Percentiles rank a stretch among this genome's conserved stretches.
Conservation (phyloP, 2,113 vertebrate genomes). For the Dendrocopos noguchii region DNA sequence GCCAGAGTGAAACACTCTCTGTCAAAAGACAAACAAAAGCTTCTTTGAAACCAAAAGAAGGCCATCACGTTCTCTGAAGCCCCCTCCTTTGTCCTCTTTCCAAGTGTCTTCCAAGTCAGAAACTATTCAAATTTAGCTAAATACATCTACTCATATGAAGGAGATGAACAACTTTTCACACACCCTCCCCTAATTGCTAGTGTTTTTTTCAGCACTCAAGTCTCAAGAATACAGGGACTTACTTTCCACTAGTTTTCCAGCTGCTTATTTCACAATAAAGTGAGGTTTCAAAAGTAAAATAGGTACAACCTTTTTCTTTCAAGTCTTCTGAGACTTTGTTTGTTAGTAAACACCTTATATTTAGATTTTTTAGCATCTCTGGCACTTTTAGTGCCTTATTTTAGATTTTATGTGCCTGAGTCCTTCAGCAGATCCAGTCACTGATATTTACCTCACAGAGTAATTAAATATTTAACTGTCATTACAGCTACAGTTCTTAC, state of each 20-base stretch:
- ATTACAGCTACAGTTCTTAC: neutral
- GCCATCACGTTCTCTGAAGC: neutral
- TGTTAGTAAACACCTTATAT: neutral
- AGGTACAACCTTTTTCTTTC: neutral
- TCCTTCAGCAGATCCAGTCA: neutral
- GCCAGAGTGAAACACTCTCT: neutral
- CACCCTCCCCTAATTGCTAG: neutral
- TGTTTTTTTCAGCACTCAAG: neutral
- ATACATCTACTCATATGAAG: neutral
- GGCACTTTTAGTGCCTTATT: neutral
- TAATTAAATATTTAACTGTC: neutral
- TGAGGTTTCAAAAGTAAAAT: neutral
- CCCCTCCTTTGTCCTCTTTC: accelerated
- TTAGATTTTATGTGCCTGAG: neutral
- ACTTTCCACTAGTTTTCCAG: neutral
- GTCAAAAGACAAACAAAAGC: neutral
- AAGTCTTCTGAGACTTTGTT: neutral
- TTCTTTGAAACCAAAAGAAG: neutral
- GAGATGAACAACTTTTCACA: neutral
- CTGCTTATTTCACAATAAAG: neutral
- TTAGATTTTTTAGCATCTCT: neutral
- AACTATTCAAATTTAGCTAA: neutral
- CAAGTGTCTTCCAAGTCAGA: neutral
- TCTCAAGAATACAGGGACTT: neutral
- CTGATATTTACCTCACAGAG: neutral